Evolutionary conservation across 1,140 invertebrate species (phyloP), one percentile per base, ranked within the genome.

Genomic region (Thereuonema tuberculata): DNA sequence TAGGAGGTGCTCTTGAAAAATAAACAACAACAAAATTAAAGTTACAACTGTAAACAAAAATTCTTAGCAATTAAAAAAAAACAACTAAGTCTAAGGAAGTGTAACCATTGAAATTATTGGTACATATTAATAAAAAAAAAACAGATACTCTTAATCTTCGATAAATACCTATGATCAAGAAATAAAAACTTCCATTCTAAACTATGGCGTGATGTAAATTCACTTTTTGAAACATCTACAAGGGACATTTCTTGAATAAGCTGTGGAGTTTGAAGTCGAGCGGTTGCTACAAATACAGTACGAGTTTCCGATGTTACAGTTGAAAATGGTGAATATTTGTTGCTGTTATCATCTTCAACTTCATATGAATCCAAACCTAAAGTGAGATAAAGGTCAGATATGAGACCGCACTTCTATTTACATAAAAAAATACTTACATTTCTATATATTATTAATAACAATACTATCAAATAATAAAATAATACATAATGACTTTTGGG

Each of bases 101-200:
- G n/a, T n/a, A n/a, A n/a, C n/a, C n/a, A n/a, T n/a, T n/a, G n/a
- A n/a, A n/a, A n/a, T n/a, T n/a, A n/a, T n/a, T n/a, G n/a, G n/a
- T n/a, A n/a, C n/a, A n/a, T n/a, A n/a, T n/a, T n/a, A n/a, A n/a
- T n/a, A n/a, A n/a, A n/a, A n/a, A n/a, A n/a, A n/a, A n/a, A n/a
- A n/a, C n/a, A n/a, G n/a, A n/a, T n/a, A n/a, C n/a, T n/a, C n/a
- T n/a, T n/a, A n/a, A n/a, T n/a, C n/a, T n/a, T n/a, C n/a, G n/a
- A n/a, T n/a, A 37, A 37, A 37, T 67, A 80, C 77, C 80, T 82
- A 67, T 94, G 89, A 73, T 97, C 93, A 5, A 97, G 72, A 72
- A 93, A 94, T 5, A 96, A 73, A 70, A 95, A 96, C 73, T 96
- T 96, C 92, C 92, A 96, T 71, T 96, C 92, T 49, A 96, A 78